Base-by-base conservation (phyloP, 2,113 vertebrate genomes). In the Quiscalus mexicanus region DNA sequence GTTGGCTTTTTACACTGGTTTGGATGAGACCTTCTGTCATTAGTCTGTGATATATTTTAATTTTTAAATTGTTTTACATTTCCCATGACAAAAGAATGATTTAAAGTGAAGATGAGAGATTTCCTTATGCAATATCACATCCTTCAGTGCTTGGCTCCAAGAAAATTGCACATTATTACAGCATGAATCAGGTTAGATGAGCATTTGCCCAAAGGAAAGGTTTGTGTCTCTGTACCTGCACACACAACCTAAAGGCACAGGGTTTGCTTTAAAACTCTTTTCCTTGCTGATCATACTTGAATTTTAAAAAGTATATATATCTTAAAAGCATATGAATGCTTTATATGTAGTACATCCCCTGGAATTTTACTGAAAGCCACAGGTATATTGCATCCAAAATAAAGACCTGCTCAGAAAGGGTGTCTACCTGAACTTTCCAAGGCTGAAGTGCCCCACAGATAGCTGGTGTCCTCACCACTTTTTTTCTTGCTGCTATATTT, bases 31-130 rank as follows among this genome's bases (percentile, higher is more conserved):
- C 42, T 77, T 90, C 78, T 19, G 17, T 89, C 24, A 49, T 86
- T 47, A 65, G 30, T 44, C 70, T 64, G 25, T 62, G 95, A 67
- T 67, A 28, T 73, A 84, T 95, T 53, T 85, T 86, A 73, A 93
- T 70, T 91, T 76, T 60, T 44, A 50, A 95, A 63, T 56, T 78
- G 83, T 88, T 96, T 60, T 94, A 96, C 80, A 53, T 88, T 74
- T 92, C 62, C 79, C 75, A 30, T 74, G 75, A 80, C 47, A 92
- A 81, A 90, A 73, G 35, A 68, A 83, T 74, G 35, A 75, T 78
- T 75, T 56, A 37, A 39, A 79, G 71, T 82, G 56, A 92, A 86
- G 89, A 76, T 63, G 33, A 87, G 49, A 31, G 21, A 91, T 84
- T 88, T 91, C 45, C 45, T 82, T 41, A 59, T 47, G 39, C 39